A percentile compares a stretch with the other conserved stretches of the same genome.
phyloP scores from a whole-genome alignment of 2,888 invertebrate genomes.

The Andrena minutula region DNA sequence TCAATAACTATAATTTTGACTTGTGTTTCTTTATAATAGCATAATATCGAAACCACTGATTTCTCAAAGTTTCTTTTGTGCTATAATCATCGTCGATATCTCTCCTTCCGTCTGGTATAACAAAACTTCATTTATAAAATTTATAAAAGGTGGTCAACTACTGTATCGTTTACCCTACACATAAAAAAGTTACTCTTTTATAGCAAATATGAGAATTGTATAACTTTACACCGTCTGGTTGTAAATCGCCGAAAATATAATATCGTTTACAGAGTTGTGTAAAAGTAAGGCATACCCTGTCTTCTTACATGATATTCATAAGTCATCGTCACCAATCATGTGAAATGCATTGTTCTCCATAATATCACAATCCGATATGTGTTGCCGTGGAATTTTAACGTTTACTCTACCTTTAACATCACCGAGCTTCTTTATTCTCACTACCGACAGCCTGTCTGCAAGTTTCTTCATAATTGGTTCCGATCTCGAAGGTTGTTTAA shows the following conservation, averaged over 20 bases:
- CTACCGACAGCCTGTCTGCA: constrained; percentile 89
- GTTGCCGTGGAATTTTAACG: constrained; percentile 71
- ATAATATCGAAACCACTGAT: no score
- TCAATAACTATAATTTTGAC: no score
- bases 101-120: no score
- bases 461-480: constrained; percentile 91
- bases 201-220: not conserved
- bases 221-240: constrained; percentile 25
- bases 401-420: constrained; percentile 56
- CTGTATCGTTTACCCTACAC: no score
- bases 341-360: constrained; percentile 97
- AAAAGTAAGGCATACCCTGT: constrained; percentile 37
- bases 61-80: no score
- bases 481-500: constrained; percentile 73
- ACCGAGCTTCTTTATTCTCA: constrained; percentile 88
- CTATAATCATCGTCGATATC: no score
- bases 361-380: constrained; percentile 86
- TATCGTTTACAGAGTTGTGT: constrained; percentile 2
- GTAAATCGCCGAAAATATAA: constrained; percentile 47
- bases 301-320: constrained; percentile 85
- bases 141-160: no score
- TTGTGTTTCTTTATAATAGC: no score
- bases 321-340: constrained; percentile 97
- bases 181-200: constrained; percentile 5
- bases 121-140: no score